Percentiles rank a stretch among this genome's conserved stretches.
These are phyloP conservation scores for Gobius niger DNA, from an alignment of 2,113 vertebrate species.

Conservation along the genomic window DNA sequence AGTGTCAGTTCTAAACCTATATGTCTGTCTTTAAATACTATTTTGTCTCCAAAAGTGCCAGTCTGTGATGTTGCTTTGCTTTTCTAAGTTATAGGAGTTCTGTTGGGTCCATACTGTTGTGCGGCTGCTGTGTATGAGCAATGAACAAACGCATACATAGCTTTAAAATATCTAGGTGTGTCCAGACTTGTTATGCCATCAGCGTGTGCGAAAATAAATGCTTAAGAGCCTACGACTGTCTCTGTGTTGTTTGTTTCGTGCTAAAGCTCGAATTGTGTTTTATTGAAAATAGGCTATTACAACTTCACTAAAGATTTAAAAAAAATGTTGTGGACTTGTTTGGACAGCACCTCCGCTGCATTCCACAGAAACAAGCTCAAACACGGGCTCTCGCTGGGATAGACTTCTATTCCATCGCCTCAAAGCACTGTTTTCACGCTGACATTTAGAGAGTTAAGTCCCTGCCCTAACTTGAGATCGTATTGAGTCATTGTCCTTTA, in stretches of 20 bases:
- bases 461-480: background rate
- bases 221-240: background rate
- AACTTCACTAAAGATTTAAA: conserved; percentile 8
- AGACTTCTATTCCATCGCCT: background rate
- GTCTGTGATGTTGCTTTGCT: background rate
- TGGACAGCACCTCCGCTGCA: conserved; percentile 41
- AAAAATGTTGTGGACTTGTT: conserved; percentile 44
- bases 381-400: conserved; percentile 29
- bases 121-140: background rate
- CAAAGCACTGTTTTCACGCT: background rate
- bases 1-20: no score
- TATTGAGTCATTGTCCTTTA: conserved; percentile 11
- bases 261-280: conserved; percentile 1
- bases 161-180: conserved; percentile 1
- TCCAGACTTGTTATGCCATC: background rate
- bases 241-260: conserved; percentile 5
- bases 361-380: conserved; percentile 63
- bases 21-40: no score
- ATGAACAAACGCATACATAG: background rate
- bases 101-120: background rate
- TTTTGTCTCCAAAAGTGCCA: background rate
- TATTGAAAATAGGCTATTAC: conserved; percentile 7
- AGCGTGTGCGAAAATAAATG: conserved; percentile 30
- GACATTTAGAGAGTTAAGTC: conserved; percentile 2
- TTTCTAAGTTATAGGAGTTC: background rate